phyloP scores from a whole-genome alignment of 2,113 vertebrate species.

The Sinocyclocheilus rhinocerous region DNA sequence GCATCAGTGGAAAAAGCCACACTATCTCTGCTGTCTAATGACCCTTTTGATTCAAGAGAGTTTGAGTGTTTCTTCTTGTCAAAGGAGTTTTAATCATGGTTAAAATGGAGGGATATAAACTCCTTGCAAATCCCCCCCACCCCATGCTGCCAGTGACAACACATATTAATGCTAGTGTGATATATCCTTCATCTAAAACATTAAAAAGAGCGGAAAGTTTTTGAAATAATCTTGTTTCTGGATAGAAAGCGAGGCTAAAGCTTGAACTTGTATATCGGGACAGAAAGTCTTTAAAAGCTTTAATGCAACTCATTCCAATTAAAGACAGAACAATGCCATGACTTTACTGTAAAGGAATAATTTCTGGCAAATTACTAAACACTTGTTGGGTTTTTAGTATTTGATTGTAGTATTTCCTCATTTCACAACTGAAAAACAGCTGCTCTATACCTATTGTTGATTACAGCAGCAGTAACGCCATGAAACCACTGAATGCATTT shows the following conservation, averaged over 20 bases:
- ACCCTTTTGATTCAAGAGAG: conserved; percentile 6
- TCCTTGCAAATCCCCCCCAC: background rate
- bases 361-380: conserved; percentile 13
- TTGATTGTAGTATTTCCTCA: background rate
- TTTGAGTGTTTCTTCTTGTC: background rate
- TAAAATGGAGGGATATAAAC: background rate
- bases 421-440: background rate
- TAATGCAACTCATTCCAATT: conserved; percentile 10
- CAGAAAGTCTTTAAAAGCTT: background rate
- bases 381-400: conserved; percentile 4
- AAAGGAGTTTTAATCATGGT: background rate
- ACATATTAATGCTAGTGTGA: conserved; percentile 1
- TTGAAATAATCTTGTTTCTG: background rate
- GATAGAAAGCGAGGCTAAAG: conserved; percentile 3
- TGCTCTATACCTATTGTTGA: background rate
- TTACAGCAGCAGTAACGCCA: conserved; percentile 12
- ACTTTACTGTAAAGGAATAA: conserved; percentile 4
- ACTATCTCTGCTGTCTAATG: conserved; percentile 1
- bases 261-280: background rate
- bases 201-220: conserved; percentile 24
- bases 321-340: conserved; percentile 15
- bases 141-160: background rate
- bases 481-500: conserved; percentile 41
- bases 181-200: conserved; percentile 1
- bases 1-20: conserved; percentile 1